Base-by-base conservation (phyloP, 2,797 vertebrate genomes). In the Enteromius afrohamiltoni region DNA sequence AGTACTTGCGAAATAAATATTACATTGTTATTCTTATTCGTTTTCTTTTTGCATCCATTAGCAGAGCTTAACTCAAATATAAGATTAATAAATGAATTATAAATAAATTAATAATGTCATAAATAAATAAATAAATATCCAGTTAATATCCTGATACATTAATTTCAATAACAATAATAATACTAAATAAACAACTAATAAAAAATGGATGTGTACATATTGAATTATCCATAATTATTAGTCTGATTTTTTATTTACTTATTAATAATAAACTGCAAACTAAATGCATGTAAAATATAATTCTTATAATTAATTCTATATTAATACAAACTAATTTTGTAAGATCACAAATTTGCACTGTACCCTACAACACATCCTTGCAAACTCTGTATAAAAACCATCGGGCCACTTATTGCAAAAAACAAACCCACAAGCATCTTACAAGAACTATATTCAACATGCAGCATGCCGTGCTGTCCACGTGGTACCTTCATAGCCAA, bases 401-500 rank as follows among this genome's bases (percentile, higher is more conserved):
- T 42, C 45, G 67, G 16, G 23, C 42, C 42, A 49, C 79, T 80
- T 47, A 47, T 42, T 34, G 64, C 4, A 51, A 75, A 21, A 45
- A 77, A 42, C 3, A 45, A 17, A 45, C 1, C 1, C 19, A 71
- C 47, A 19, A 10, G 42, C 14, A 31, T 19, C 21, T 64, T 78
- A 75, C 47, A 77, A 74, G 53, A 49, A 82, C 17, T 34, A 55
- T 49, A n/a, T 78, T 49, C 75, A 70, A 26, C 89, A 91, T 93
- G 91, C 90, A 85, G 45, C 60, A 67, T 67, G 69, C 62, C 29
- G 11, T 55, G 47, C 34, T 68, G 47, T 67, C 47, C 65, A 21
- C n/a, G 17, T 87, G 87, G 84, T 97, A 98, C 97, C 97, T 97
- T 97, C 96, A 90, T 96, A 97, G 92, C 96, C 97, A 85, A 97